These are phyloP conservation scores for Dicaeum eximium DNA, from an alignment of 2,113 vertebrate genomes.

Conservation along the genomic window DNA sequence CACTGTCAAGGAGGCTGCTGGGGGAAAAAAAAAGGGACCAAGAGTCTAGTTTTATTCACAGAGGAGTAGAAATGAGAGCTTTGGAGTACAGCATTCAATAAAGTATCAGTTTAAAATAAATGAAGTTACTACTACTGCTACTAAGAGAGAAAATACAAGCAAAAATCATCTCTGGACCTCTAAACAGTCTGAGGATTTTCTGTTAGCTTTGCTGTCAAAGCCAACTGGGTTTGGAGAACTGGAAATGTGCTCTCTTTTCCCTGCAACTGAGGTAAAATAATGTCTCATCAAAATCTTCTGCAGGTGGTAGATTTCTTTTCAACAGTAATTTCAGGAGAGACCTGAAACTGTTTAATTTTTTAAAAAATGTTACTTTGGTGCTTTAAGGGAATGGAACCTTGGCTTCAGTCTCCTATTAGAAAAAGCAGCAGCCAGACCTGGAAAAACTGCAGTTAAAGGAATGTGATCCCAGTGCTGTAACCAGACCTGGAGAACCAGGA, in stretches of 20 bases:
- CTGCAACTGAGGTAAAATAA: background rate
- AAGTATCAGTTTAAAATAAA: background rate
- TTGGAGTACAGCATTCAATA: background rate
- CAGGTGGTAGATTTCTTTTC: background rate
- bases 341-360: background rate
- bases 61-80: background rate
- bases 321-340: background rate
- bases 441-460: background rate
- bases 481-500: background rate
- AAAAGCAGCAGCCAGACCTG: background rate
- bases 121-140: background rate
- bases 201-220: background rate
- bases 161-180: background rate
- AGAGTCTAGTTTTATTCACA: background rate
- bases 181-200: background rate
- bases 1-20: background rate
- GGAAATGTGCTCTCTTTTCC: background rate
- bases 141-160: background rate
- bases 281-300: background rate
- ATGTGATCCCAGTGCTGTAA: background rate
- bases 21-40: background rate
- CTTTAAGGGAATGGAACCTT: background rate
- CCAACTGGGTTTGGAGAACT: background rate
- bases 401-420: background rate
- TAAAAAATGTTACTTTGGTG: accelerated